Evolutionary conservation across 2,113 vertebrate genomes (phyloP).

Genomic region (Rattus rattus): DNA sequence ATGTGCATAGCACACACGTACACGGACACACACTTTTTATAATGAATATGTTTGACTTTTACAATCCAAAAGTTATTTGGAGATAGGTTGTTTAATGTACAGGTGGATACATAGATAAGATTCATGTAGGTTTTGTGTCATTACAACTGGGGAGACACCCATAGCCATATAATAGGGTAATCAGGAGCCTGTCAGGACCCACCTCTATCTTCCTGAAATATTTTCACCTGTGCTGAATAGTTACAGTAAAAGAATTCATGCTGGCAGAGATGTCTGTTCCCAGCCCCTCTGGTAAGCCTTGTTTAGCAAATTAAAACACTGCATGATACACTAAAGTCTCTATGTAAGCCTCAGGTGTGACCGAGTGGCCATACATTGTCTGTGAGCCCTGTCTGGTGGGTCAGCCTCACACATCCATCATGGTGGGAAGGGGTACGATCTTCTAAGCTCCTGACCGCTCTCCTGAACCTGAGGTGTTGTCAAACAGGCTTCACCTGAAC

Average conservation of each 20-base stretch:
- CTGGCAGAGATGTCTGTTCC: not conserved
- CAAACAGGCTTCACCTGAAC: not conserved
- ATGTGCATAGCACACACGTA: not conserved
- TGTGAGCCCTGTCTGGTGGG: not conserved
- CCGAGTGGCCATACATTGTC: not conserved
- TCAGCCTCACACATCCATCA: not conserved
- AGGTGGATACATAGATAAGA: not conserved
- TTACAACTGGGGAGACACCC: not conserved
- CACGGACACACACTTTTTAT: not conserved
- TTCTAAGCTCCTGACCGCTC: not conserved
- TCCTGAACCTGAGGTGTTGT: not conserved
- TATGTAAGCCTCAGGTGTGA: not conserved
- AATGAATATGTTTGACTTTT: not conserved
- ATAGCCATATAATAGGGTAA: not conserved
- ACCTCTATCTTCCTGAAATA: not conserved
- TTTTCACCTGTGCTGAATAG: not conserved
- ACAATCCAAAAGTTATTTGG: slow-evolving; percentile 27
- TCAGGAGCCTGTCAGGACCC: not conserved
- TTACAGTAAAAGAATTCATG: not conserved
- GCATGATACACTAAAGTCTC: not conserved
- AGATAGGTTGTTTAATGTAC: not conserved
- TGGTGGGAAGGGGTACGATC: not conserved
- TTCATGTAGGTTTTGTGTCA: not conserved
- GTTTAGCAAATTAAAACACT: slow-evolving; percentile 1
- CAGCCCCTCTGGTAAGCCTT: not conserved